Conservation (phyloP, 2,888 invertebrate genomes). For the Troides aeacus region DNA sequence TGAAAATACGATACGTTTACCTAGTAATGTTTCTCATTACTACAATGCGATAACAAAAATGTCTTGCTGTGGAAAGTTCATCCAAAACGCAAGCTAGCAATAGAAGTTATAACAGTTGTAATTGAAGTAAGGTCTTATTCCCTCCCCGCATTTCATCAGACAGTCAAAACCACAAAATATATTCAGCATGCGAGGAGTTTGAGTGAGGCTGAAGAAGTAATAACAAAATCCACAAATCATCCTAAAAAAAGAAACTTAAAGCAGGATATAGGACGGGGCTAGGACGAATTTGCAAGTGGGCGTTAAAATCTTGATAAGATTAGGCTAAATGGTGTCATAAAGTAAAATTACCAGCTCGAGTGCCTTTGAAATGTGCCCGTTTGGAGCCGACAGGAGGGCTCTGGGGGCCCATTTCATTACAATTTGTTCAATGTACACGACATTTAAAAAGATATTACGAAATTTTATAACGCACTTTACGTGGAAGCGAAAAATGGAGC, state of each 20-base stretch:
- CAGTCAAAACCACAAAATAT: too few relatives aligned
- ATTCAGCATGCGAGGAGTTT: too few relatives aligned
- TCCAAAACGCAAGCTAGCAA: too few relatives aligned
- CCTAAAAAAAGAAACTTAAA: not conserved
- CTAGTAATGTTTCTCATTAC: too few relatives aligned
- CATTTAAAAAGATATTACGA: constrained; percentile 24
- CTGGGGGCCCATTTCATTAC: constrained; percentile 30
- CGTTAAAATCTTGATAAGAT: constrained; percentile 37
- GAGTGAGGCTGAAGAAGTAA: too few relatives aligned
- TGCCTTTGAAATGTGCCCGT: constrained; percentile 33
- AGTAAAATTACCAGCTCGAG: constrained; percentile 36
- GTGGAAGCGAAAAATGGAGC: constrained; percentile 20
- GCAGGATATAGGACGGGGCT: not conserved
- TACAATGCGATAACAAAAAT: too few relatives aligned
- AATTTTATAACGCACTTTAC: constrained; percentile 24
- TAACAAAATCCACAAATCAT: too few relatives aligned
- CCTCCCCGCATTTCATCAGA: too few relatives aligned
- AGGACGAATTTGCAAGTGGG: constrained; percentile 28
- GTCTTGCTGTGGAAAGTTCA: too few relatives aligned
- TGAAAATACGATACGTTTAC: too few relatives aligned
- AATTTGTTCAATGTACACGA: constrained; percentile 33
- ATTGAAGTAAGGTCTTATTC: too few relatives aligned
- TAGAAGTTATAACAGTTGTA: too few relatives aligned
- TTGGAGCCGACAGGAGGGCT: constrained; percentile 30
- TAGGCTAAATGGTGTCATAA: constrained; percentile 36